Conservation (phyloP, 2,888 invertebrate genomes). For the Phragmatobia fuliginosa region DNA sequence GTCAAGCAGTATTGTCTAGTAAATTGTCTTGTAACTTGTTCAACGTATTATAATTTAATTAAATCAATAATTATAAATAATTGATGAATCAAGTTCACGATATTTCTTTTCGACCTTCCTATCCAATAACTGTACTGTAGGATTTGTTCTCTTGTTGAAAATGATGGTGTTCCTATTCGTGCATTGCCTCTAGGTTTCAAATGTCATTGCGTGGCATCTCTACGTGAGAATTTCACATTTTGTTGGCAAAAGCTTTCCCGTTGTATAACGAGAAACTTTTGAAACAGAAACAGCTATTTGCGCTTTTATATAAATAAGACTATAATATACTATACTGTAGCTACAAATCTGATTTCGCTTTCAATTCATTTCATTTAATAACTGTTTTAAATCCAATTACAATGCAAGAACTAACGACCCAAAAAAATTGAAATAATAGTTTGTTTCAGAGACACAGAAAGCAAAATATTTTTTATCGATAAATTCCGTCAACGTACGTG, state of each 20-base stretch:
- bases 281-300: slow-evolving; percentile 38
- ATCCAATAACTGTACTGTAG: slow-evolving; percentile 9
- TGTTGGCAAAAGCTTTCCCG: slow-evolving; percentile 60
- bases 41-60: neutral
- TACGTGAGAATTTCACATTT: slow-evolving; percentile 77
- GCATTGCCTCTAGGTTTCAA: slow-evolving; percentile 67
- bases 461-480: too few relatives aligned
- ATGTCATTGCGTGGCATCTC: slow-evolving; percentile 73
- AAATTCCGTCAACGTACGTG: too few relatives aligned
- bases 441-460: too few relatives aligned
- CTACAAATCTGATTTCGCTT: neutral
- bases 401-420: too few relatives aligned
- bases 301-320: too few relatives aligned
- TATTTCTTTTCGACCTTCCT: neutral
- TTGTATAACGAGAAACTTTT: slow-evolving; percentile 37
- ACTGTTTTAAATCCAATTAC: neutral
- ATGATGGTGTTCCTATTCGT: slow-evolving; percentile 31
- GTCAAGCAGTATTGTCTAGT: too few relatives aligned
- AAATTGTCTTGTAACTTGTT: too few relatives aligned
- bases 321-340: too few relatives aligned
- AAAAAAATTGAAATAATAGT: too few relatives aligned
- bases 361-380: neutral
- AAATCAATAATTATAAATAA: neutral
- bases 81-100: neutral
- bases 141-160: slow-evolving; percentile 17